Base-by-base conservation (phyloP, 2,113 vertebrate genomes). In the Oxyura jamaicensis region DNA sequence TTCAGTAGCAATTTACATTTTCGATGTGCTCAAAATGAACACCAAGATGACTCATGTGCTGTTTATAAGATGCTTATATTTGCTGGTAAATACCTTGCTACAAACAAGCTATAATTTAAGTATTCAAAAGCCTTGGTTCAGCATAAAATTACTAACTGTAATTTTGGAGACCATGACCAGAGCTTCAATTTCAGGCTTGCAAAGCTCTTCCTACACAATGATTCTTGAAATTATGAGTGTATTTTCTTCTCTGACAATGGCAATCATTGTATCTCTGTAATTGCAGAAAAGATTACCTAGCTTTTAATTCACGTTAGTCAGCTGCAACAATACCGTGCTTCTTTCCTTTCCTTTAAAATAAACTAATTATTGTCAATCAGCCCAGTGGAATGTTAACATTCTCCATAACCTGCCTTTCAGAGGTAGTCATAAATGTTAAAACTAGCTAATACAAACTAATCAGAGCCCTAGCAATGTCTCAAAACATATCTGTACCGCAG, bases 101-200 rank as follows among this genome's bases (percentile, higher is more conserved):
- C 86, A 91, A 96, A 95, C 87, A 97, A 96, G 95, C 79, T 94
- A 59, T 94, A 96, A 96, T 97, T 96, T 96, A 90, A 96, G 91
- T 88, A 92, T 96, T 96, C 90, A 78, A 25, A 97, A 97, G 63
- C 88, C 95, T 96, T 94, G 74, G 59, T 95, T 94, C 88, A 85
- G 86, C 81, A 93, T 93, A 92, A 94, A 96, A 97, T 97, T 96
- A 93, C 83, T 48, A 92, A 52, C 65, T 2, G 13, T 92, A 94
- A 93, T 97, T 97, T 91, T 63, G 80, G 83, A 93, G 85, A 96
- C 86, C 71, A 89, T 42, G 77, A 94, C 86, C 76, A 91, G 73
- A 88, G 91, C 95, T 94, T 89, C 93, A 93, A 91, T 95, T 96
- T 96, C 86, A 94, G 91, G 81, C 91, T 93, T 91, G 79, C 86